Conservation (phyloP, 2,113 vertebrate species). For the Pantherophis guttatus region DNA sequence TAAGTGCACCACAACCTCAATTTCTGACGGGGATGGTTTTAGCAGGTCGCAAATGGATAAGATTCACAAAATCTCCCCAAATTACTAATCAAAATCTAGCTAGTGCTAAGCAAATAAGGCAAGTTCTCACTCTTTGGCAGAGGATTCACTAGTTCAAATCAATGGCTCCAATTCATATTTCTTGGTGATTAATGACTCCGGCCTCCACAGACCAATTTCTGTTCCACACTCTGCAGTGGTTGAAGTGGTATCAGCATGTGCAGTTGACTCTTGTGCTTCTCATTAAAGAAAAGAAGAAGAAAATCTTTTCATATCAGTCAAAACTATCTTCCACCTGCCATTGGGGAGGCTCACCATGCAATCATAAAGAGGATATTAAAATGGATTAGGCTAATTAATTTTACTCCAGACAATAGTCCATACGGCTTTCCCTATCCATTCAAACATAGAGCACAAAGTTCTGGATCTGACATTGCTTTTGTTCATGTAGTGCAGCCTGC, state of each 20-base stretch:
- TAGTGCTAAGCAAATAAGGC: constrained; percentile 71
- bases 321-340: constrained; percentile 78
- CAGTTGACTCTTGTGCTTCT: constrained; percentile 75
- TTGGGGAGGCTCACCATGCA: constrained; percentile 66
- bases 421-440: constrained; percentile 60
- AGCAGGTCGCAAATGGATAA: constrained; percentile 66
- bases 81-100: constrained; percentile 72
- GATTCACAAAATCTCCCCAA: constrained; percentile 71
- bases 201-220: constrained; percentile 75
- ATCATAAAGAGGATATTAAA: constrained; percentile 80
- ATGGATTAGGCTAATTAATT: constrained; percentile 87
- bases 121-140: constrained; percentile 70
- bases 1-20: constrained; percentile 44
- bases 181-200: constrained; percentile 76
- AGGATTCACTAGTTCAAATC: constrained; percentile 79
- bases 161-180: constrained; percentile 70
- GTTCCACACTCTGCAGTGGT: constrained; percentile 70
- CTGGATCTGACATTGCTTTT: constrained; percentile 48
- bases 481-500: constrained; percentile 49
- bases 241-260: constrained; percentile 61
- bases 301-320: constrained; percentile 64
- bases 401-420: constrained; percentile 66
- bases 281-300: constrained; percentile 64
- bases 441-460: constrained; percentile 52
- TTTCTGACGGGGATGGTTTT: constrained; percentile 60